Conservation (phyloP, 1,140 invertebrate species). For the Diachasmimorpha longicaudata region DNA sequence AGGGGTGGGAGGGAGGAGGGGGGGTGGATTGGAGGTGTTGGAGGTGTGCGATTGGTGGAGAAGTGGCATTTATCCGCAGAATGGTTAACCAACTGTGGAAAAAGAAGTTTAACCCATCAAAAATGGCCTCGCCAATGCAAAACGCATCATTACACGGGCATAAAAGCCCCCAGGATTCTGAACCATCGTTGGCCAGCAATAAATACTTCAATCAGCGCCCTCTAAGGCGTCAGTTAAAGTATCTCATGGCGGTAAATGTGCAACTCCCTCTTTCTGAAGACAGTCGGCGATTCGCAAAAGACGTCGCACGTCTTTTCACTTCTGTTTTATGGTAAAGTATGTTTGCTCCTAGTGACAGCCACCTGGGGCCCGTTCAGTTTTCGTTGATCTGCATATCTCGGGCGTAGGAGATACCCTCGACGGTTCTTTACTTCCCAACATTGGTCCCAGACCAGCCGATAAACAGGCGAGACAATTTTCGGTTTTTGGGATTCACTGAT, state of each 20-base stretch:
- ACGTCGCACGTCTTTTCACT: conserved; percentile 42
- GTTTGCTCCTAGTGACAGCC: conserved; percentile 53
- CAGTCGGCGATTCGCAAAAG: conserved; percentile 54
- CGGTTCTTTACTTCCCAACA: background rate
- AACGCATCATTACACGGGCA: conserved; percentile 53
- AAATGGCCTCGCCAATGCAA: conserved; percentile 42
- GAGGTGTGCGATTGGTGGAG: conserved; percentile 17
- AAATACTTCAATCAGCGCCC: conserved; percentile 60
- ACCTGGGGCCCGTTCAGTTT: conserved; percentile 44
- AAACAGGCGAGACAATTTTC: background rate
- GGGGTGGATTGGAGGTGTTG: background rate
- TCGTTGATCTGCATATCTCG: conserved; percentile 22
- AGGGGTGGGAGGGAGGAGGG: too few species aligned
- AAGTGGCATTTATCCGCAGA: background rate
- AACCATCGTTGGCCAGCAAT: conserved; percentile 42
- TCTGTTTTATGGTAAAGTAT: conserved; percentile 47
- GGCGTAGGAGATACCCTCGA: background rate
- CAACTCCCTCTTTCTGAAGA: conserved; percentile 13
- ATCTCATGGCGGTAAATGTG: conserved; percentile 22
- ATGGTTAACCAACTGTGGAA: conserved; percentile 6
- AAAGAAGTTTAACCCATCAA: conserved; percentile 2
- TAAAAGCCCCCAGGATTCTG: conserved; percentile 33
- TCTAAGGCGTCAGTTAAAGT: conserved; percentile 59
- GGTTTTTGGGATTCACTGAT: background rate
- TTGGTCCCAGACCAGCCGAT: background rate